Evolutionary conservation across 2,888 invertebrate species (phyloP).

Genomic region (Lasioglossum oenotherae): DNA sequence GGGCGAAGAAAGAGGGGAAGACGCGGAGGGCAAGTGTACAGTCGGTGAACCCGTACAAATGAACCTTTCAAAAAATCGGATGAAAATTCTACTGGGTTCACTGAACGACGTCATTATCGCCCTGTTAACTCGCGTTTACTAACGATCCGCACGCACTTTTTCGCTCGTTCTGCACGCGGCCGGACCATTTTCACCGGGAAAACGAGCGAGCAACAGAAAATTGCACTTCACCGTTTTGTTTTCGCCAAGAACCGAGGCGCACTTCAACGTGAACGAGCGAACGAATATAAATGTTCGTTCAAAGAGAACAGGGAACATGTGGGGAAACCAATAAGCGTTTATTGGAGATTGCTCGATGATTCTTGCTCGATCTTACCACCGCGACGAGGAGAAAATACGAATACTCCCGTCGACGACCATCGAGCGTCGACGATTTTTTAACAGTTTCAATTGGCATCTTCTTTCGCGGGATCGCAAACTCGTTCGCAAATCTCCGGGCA

Average conservation of each 20-base stretch:
- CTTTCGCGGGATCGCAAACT: not conserved
- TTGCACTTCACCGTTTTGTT: constrained; percentile 38
- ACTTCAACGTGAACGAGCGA: constrained; percentile 21
- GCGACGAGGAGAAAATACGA: not conserved
- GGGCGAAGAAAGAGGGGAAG: not conserved
- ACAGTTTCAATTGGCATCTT: not conserved
- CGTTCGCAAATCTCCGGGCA: not conserved
- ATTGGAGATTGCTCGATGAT: not conserved
- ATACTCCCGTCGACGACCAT: not conserved
- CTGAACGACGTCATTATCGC: constrained; percentile 72
- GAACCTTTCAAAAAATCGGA: constrained; percentile 67
- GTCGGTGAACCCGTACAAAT: constrained; percentile 47
- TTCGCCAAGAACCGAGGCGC: constrained; percentile 6
- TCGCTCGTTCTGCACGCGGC: constrained; percentile 32
- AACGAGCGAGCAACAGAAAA: constrained; percentile 43
- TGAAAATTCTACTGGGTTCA: constrained; percentile 53
- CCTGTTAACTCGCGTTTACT: constrained; percentile 57
- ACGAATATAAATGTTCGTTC: constrained; percentile 34
- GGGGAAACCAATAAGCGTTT: constrained; percentile 11
- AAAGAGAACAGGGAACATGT: not conserved
- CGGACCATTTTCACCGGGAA: constrained; percentile 27
- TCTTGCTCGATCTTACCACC: constrained; percentile 4
- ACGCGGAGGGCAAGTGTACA: constrained; percentile 12
- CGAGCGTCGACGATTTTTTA: not conserved
- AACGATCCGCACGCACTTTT: constrained; percentile 66